Evolutionary conservation across 92 coral and sea anemone species (phyloP).

Genomic region (Phenganax marumi): DNA sequence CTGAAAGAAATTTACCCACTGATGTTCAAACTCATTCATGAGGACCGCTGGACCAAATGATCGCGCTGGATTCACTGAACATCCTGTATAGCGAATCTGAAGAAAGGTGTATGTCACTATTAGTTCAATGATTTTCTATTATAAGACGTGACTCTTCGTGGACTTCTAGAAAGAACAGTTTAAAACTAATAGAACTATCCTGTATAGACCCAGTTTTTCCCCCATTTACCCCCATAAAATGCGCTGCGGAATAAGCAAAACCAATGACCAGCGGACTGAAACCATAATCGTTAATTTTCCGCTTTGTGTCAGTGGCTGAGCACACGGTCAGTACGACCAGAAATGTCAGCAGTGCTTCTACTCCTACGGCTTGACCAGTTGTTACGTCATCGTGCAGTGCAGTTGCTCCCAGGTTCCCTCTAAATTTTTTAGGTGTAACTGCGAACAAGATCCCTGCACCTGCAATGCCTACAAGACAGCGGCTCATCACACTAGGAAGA

Average conservation of each 20-base stretch:
- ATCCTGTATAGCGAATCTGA: constrained; percentile 89
- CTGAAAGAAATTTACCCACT: too few relatives aligned
- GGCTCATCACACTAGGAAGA: neutral
- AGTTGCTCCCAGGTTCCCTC: constrained; percentile 72
- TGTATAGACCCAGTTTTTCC: neutral
- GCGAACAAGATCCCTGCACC: constrained; percentile 80
- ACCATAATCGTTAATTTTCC: constrained; percentile 76
- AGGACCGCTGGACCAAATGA: constrained; percentile 93
- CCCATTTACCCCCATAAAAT: constrained; percentile 78
- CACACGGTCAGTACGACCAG: constrained; percentile 70
- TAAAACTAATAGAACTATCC: neutral
- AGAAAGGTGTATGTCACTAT: constrained; percentile 29
- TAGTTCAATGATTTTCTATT: neutral
- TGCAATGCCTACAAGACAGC: constrained; percentile 58
- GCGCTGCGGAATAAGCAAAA: constrained; percentile 72
- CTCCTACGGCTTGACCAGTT: constrained; percentile 73
- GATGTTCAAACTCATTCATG: constrained; percentile 77
- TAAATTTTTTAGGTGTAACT: constrained; percentile 63
- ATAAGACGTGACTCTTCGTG: neutral
- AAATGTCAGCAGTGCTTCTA: constrained; percentile 72
- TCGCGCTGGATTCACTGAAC: constrained; percentile 94
- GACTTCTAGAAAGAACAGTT: neutral
- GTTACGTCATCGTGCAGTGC: constrained; percentile 68
- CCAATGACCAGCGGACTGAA: constrained; percentile 86
- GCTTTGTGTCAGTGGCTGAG: constrained; percentile 68